phyloP scores from a whole-genome alignment of 2,113 vertebrate genomes.

The Lasiurus cinereus region DNA sequence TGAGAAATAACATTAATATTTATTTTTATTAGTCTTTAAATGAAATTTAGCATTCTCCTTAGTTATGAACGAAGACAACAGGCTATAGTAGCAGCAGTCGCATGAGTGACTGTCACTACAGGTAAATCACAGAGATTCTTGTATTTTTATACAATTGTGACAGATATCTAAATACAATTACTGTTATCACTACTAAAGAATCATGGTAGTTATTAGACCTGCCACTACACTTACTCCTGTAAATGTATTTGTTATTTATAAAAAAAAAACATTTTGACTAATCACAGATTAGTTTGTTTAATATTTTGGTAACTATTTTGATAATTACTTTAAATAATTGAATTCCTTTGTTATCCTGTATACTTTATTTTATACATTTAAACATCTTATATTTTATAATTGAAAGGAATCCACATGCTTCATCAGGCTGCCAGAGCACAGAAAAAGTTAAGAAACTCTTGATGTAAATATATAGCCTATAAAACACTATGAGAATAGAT shows the following conservation, averaged over 20 bases:
- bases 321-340: conserved; percentile 22
- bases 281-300: conserved; percentile 37
- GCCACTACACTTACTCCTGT: neutral
- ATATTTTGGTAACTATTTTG: conserved; percentile 22
- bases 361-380: neutral
- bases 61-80: neutral
- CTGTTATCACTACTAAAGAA: conserved; percentile 34
- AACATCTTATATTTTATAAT: neutral
- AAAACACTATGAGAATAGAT: neutral
- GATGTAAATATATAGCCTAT: neutral
- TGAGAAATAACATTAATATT: conserved; percentile 45
- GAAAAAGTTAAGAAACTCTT: conserved; percentile 47
- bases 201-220: neutral
- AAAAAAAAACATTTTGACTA: conserved; percentile 23
- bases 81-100: neutral
- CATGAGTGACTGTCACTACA: neutral
- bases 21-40: conserved; percentile 3
- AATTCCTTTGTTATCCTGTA: neutral
- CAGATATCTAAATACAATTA: neutral
- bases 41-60: neutral
- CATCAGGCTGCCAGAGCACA: neutral
- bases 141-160: neutral
- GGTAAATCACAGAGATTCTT: neutral
- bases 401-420: neutral
- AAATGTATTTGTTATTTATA: conserved; percentile 15